A percentile compares a stretch with the other conserved stretches of the same genome.
Conservation (phyloP, 2,888 invertebrate species). For the Euzophera pinguis region DNA sequence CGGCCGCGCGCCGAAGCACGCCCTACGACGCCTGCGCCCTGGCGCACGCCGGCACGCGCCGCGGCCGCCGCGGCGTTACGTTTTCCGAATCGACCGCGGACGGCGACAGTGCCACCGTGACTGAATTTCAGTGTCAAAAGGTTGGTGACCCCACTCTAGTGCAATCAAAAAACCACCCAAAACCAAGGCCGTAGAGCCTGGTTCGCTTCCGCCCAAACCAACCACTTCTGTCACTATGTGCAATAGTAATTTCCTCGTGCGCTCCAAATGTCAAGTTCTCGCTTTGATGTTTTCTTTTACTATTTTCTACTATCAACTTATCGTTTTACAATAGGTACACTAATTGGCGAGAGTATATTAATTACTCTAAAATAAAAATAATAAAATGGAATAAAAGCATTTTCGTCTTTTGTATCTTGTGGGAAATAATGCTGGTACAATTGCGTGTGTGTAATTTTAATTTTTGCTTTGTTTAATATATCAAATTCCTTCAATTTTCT, state of each 20-base stretch:
- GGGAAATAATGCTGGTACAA: too few relatives aligned
- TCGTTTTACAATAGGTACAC: neutral
- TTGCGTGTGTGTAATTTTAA: too few relatives aligned
- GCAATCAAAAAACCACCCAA: slow-evolving; percentile 54
- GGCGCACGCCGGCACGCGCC: slow-evolving; percentile 68
- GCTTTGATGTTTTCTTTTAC: slow-evolving; percentile 11
- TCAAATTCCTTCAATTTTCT: too few relatives aligned
- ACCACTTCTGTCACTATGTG: slow-evolving; percentile 37
- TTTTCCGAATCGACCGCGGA: slow-evolving; percentile 73
- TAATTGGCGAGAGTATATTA: neutral
- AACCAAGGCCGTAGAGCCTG: slow-evolving; percentile 32
- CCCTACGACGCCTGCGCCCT: slow-evolving; percentile 65
- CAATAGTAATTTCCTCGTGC: slow-evolving; percentile 50
- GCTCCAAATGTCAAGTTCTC: slow-evolving; percentile 54
- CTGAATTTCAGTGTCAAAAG: slow-evolving; percentile 77
- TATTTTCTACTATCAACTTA: neutral
- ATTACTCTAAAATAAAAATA: too few relatives aligned
- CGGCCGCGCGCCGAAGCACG: slow-evolving; percentile 69
- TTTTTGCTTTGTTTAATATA: too few relatives aligned
- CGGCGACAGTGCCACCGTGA: slow-evolving; percentile 61
- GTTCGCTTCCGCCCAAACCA: slow-evolving; percentile 31
- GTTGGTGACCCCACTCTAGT: slow-evolving; percentile 65
- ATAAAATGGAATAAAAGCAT: too few relatives aligned
- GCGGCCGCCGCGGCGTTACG: slow-evolving; percentile 74
- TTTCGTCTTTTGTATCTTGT: too few relatives aligned